These are phyloP conservation scores for Spea multiplicata DNA, from an alignment of 2,113 vertebrate genomes.

Conservation along the genomic window DNA sequence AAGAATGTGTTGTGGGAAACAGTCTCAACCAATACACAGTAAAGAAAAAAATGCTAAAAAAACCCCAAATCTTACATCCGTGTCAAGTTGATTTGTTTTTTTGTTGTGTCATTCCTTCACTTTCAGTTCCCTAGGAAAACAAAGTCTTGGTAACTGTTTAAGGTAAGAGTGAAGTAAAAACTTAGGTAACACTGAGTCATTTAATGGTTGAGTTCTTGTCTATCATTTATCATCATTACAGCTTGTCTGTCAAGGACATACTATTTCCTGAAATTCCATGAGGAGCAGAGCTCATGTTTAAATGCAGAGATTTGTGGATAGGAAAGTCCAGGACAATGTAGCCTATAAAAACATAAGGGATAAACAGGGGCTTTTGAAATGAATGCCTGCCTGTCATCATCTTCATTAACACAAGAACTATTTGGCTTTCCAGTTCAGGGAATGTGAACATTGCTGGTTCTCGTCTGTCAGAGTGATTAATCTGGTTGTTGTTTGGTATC, in stretches of 20 bases:
- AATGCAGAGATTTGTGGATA: conserved; percentile 53
- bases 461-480: conserved; percentile 62
- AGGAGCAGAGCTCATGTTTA: conserved; percentile 54
- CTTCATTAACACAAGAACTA: conserved; percentile 54
- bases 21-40: too few species aligned
- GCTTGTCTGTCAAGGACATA: conserved; percentile 59
- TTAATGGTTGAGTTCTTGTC: conserved; percentile 54
- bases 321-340: conserved; percentile 49
- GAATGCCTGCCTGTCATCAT: conserved; percentile 63
- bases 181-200: conserved; percentile 47
- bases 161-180: conserved; percentile 14
- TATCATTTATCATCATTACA: conserved; percentile 61
- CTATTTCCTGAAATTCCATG: conserved; percentile 53
- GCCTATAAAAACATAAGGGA: conserved; percentile 50
- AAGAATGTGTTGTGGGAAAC: too few species aligned
- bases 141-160: too few species aligned
- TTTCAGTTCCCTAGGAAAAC: too few species aligned
- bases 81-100: too few species aligned
- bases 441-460: conserved; percentile 54
- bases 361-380: conserved; percentile 61
- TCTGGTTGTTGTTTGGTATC: conserved; percentile 60
- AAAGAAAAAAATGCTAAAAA: too few species aligned
- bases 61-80: too few species aligned
- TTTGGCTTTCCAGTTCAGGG: conserved; percentile 58
- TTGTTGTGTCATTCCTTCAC: too few species aligned